Evolutionary conservation across 1,140 invertebrate genomes (phyloP).

Genomic region (Cydia splendana): DNA sequence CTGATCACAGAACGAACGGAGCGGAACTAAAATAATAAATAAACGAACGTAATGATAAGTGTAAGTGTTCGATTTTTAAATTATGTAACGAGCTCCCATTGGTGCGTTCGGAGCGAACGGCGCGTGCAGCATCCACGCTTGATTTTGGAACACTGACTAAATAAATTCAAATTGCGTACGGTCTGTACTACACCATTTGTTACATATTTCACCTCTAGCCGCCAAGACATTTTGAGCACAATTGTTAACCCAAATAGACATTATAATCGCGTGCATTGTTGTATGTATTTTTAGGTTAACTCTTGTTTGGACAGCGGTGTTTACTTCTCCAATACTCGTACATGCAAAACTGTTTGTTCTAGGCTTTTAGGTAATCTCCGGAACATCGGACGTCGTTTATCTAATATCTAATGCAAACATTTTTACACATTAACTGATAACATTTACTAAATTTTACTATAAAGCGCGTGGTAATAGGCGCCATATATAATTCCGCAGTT

Average conservation of each 20-base stretch:
- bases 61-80: constrained; percentile 52
- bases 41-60: constrained; percentile 35
- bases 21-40: constrained; percentile 41
- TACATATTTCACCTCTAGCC: not conserved
- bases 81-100: constrained; percentile 60
- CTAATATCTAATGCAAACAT: constrained; percentile 16
- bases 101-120: constrained; percentile 45
- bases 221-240: not conserved
- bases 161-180: constrained; percentile 45
- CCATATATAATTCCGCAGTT: not conserved
- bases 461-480: not conserved
- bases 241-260: not conserved
- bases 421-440: constrained; percentile 19
- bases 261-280: not conserved
- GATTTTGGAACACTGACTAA: constrained; percentile 67
- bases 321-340: constrained; percentile 15
- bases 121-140: constrained; percentile 52
- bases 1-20: constrained; percentile 40
- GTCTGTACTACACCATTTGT: constrained; percentile 34
- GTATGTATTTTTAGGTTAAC: constrained; percentile 21
- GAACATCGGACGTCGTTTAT: constrained; percentile 17
- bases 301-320: constrained; percentile 21
- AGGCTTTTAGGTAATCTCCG: not conserved
- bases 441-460: not conserved
- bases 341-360: constrained; percentile 12